phyloP scores from a whole-genome alignment of 2,888 invertebrate genomes.

The Phragmatobia fuliginosa region DNA sequence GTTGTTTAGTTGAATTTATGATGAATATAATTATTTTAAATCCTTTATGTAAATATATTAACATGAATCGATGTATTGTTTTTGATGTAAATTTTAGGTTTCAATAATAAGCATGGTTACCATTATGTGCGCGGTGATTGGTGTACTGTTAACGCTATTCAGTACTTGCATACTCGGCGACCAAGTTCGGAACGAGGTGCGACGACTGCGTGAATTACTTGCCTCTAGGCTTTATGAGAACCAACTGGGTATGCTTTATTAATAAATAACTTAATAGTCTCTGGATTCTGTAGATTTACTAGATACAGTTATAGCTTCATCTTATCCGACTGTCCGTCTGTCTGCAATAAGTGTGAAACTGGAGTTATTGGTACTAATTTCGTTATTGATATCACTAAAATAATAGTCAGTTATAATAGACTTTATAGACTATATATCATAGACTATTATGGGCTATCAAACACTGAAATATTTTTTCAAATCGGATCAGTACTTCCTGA shows the following conservation, averaged over 20 bases:
- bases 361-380: too few relatives aligned
- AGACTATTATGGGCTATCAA: too few relatives aligned
- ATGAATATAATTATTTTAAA: neutral
- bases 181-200: constrained; percentile 62
- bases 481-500: too few relatives aligned
- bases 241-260: constrained; percentile 56
- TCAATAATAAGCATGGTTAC: constrained; percentile 39
- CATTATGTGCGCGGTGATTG: constrained; percentile 46
- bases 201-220: constrained; percentile 62
- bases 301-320: too few relatives aligned
- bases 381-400: too few relatives aligned
- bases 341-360: too few relatives aligned
- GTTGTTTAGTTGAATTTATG: too few relatives aligned
- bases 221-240: constrained; percentile 71
- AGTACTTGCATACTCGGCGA: constrained; percentile 68
- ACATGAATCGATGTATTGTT: too few relatives aligned
- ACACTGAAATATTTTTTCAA: too few relatives aligned
- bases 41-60: neutral
- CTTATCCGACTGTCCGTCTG: too few relatives aligned
- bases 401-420: too few relatives aligned
- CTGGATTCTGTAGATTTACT: neutral
- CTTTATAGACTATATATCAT: too few relatives aligned
- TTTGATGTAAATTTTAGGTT: constrained; percentile 48
- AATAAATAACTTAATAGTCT: neutral
- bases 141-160: constrained; percentile 61